Conservation (phyloP, 2,888 invertebrate genomes). For the Nemapogon koenigi region DNA sequence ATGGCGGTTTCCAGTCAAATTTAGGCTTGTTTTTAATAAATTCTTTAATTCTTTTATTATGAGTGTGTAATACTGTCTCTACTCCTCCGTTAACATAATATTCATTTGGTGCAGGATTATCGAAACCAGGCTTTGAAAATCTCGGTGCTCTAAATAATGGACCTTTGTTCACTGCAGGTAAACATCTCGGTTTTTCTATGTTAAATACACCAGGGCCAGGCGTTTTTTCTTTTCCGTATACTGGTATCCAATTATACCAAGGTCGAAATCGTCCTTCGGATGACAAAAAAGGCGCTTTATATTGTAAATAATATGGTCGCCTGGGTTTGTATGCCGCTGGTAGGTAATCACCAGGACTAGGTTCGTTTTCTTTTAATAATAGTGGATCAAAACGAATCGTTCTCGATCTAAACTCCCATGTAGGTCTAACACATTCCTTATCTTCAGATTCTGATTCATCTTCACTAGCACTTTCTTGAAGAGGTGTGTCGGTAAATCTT, state of each 20-base stretch:
- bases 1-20: conserved; percentile 26
- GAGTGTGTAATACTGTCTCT: conserved; percentile 36
- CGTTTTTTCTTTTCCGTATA: conserved; percentile 26
- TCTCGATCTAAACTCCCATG: conserved; percentile 42
- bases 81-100: conserved; percentile 32
- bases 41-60: conserved; percentile 32
- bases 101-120: conserved; percentile 36
- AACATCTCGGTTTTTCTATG: conserved; percentile 26
- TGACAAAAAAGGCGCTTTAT: conserved; percentile 33
- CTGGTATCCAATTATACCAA: conserved; percentile 40
- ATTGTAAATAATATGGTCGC: conserved; percentile 24
- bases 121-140: conserved; percentile 20
- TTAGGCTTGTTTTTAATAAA: conserved; percentile 29
- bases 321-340: conserved; percentile 15
- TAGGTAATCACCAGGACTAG: conserved; percentile 32
- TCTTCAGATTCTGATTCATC: conserved; percentile 12
- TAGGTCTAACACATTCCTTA: conserved; percentile 22
- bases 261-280: conserved; percentile 40
- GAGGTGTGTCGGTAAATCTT: conserved; percentile 28
- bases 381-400: conserved; percentile 34
- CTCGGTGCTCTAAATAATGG: conserved; percentile 31
- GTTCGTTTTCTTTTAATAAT: conserved; percentile 24
- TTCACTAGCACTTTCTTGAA: conserved; percentile 17
- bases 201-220: conserved; percentile 40
- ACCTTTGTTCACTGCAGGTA: conserved; percentile 33